A percentile compares a stretch with the other conserved stretches of the same genome.
Conservation (phyloP, 1,140 invertebrate genomes). For the Hycleus phaleratus region DNA sequence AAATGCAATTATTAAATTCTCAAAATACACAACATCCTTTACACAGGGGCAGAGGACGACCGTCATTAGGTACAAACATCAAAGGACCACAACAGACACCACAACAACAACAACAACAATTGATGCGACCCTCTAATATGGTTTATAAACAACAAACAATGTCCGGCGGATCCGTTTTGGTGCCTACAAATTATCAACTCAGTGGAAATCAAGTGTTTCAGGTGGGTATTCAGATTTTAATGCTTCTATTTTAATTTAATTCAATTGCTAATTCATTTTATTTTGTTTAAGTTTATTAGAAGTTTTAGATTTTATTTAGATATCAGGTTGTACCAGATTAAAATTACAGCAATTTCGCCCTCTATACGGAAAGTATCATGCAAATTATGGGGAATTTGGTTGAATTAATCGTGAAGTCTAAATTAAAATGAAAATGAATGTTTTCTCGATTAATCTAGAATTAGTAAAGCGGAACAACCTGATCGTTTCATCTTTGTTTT, state of each 20-base stretch:
- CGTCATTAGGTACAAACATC: slow-evolving; percentile 26
- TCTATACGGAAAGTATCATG: too few species aligned
- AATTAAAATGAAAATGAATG: too few species aligned
- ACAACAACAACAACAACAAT: neutral
- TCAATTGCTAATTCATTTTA: too few species aligned
- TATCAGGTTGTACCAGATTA: too few species aligned
- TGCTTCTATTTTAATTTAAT: neutral
- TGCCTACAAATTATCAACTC: slow-evolving; percentile 52
- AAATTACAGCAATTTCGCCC: too few species aligned
- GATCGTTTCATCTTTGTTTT: neutral
- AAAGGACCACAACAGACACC: slow-evolving; percentile 12
- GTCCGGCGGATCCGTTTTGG: slow-evolving; percentile 43
- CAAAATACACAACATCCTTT: slow-evolving; percentile 14
- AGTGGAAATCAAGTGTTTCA: slow-evolving; percentile 55
- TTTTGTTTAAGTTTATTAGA: too few species aligned
- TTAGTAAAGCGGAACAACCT: neutral
- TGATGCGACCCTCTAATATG: slow-evolving; percentile 40
- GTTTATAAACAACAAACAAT: slow-evolving; percentile 51
- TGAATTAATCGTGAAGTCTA: too few species aligned
- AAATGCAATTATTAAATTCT: slow-evolving; percentile 23
- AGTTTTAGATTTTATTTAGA: too few species aligned
- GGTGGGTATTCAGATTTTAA: slow-evolving; percentile 39
- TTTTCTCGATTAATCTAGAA: too few species aligned
- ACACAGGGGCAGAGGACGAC: slow-evolving; percentile 41
- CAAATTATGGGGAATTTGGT: too few species aligned